Base-by-base conservation (phyloP, 2,113 vertebrate species). In the Amblyornis subalaris region DNA sequence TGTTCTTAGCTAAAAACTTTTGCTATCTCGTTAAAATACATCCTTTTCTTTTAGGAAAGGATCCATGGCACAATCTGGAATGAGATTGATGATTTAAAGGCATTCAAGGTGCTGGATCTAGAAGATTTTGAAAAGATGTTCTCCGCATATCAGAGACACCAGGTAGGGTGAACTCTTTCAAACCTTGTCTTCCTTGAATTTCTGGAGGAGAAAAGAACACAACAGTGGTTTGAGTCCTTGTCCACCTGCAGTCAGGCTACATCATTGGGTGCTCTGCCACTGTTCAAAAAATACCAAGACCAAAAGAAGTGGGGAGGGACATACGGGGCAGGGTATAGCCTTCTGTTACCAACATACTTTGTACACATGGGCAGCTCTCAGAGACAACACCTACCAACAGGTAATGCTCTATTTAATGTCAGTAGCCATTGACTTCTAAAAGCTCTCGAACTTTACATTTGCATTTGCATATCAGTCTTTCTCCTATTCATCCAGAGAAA, bases 61-160 rank as follows among this genome's bases (percentile, higher is more conserved):
- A 98, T 99, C 94, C 98, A 98, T 48, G 98, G 98, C 76, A 99
- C 99, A 33, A 98, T 99, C 81, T 99, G 99, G 99, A 98, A 98
- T 83, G 99, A 99, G 77, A 99, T 99, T 15, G 99, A 99, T 91
- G 99, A 99, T 97, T 97, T 98, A 90, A 98, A 97, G 94, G 98
- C 99, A 38, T 99, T 99, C 97, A 98, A 98, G 95, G 97, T 99
- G 40, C 96, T 99, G 53, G 99, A 99, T 95, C 98, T 99, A 78
- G 98, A 99, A 92, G 99, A 99, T 95, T 99, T 99, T 86, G 99
- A 99, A 96, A 99, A 99, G 97, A 99, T 99, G 99, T 99, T 99
- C 94, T 99, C 99, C 1, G 99, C 99, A 0, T 99, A 99, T 97
- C 99, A 99, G 96, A 98, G 99, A 97, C 99, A 98, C 82, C 98